Conservation (phyloP, 2,888 invertebrate species). For the Sesamia inferens region DNA sequence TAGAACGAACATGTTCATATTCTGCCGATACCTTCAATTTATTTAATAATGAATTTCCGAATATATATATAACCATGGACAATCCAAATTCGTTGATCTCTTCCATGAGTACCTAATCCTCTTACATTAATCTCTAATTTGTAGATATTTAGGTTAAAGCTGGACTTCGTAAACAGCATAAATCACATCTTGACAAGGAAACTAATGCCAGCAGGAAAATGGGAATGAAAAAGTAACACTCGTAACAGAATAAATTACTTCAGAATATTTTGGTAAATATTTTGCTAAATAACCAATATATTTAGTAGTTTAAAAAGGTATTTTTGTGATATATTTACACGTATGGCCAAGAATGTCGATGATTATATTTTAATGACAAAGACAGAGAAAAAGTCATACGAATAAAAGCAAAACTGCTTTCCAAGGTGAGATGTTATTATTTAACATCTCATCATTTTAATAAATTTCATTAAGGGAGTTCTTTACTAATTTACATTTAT, state of each 20-base stretch:
- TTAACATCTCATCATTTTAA: conserved; percentile 9
- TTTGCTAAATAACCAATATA: conserved; percentile 32
- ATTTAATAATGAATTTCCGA: not conserved
- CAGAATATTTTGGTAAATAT: conserved; percentile 20
- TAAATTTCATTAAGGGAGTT: not conserved
- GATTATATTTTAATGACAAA: conserved; percentile 8
- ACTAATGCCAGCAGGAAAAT: conserved; percentile 31
- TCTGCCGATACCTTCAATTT: conserved; percentile 6
- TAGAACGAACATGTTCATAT: not conserved
- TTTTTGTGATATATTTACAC: not conserved
- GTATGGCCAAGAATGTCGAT: too few species aligned
- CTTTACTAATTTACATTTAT: conserved; percentile 16
- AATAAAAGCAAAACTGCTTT: conserved; percentile 2
- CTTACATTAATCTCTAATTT: conserved; percentile 26
- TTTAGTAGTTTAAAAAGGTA: conserved; percentile 3
- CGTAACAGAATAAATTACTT: conserved; percentile 29
- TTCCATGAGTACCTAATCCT: not conserved
- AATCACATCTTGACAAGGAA: conserved; percentile 35
- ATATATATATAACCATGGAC: not conserved
- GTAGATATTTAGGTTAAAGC: conserved; percentile 34
- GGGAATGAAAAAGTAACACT: conserved; percentile 22
- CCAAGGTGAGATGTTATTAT: not conserved
- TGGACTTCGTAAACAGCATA: conserved; percentile 44
- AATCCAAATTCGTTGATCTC: conserved; percentile 17
- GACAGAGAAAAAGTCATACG: not conserved